Evolutionary conservation across 2,113 vertebrate species (phyloP), one percentile per base, ranked within the genome.

Genomic region (Psettodes erumei): DNA sequence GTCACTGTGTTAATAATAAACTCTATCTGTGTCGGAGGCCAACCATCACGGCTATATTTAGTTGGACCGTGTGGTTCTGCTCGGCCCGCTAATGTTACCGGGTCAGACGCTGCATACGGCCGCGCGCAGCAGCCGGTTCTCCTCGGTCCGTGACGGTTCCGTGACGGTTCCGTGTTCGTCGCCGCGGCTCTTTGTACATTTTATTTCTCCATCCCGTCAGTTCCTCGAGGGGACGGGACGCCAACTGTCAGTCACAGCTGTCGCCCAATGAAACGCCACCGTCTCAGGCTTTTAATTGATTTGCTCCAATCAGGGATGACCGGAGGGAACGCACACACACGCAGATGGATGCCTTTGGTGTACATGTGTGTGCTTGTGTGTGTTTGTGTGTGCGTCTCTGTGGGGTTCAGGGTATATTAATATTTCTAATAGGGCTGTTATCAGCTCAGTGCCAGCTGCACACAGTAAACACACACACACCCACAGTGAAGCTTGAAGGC

Each of bases 371-470:
- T 58, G 59, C 58, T n/a, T 48, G 33, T 56, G 60, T 72, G 60
- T 58, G 40, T 75, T 55, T 77, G 54, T 83, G 58, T 75, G 59
- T 83, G 81, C 71, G 73, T 88, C 85, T 89, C 80, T 82, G 43
- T 78, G 71, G 86, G 79, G 76, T 89, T 90, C 86, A 89, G 88
- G 89, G 86, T 89, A 45, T 88, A 88, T 91, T 91, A 91, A 89
- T 91, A 91, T 91, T 91, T 91, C 88, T 89, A 88, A 91, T 91
- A 86, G 80, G 78, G 43, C 84, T 77, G 88, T 89, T 91, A 91
- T 91, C 89, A 89, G 89, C 89, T 89, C 82, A 81, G 86, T 89
- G 86, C 88, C 89, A 91, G 89, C 86, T 89, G 85, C 84, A 87
- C 83, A 87, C 85, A 87, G 77, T 77, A 81, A 75, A 77, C 75